A percentile compares a stretch with the other conserved stretches of the same genome.
Evolutionary conservation across 2,797 vertebrate genomes (phyloP).

Genomic region (Peromyscus aztecus): DNA sequence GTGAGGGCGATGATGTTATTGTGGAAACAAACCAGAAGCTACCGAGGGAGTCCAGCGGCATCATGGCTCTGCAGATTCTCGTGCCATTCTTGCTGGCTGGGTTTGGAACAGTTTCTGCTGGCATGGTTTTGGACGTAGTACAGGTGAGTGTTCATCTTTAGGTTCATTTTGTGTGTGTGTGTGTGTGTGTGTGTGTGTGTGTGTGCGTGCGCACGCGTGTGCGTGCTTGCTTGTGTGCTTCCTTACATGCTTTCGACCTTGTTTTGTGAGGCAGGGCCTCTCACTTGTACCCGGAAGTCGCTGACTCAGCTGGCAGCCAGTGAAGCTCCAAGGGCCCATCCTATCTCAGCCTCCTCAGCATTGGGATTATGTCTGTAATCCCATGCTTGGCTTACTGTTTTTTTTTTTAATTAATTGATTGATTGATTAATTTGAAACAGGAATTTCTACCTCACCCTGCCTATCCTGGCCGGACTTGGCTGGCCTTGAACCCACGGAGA

Average conservation of each 20-base stretch:
- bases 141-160: slow-evolving; percentile 90
- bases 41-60: slow-evolving; percentile 95
- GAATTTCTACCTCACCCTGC: neutral
- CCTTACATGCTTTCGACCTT: neutral
- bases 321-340: neutral
- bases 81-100: slow-evolving; percentile 97
- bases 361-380: neutral
- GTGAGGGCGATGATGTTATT: slow-evolving; percentile 88
- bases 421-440: neutral
- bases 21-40: slow-evolving; percentile 88
- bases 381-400: neutral
- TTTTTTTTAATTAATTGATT: neutral
- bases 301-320: neutral
- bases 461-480: neutral
- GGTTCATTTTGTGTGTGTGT: neutral
- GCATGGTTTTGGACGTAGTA: slow-evolving; percentile 98
- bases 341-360: neutral
- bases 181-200: neutral
- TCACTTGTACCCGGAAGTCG: neutral
- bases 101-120: slow-evolving; percentile 97
- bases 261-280: neutral
- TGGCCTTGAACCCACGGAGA: neutral
- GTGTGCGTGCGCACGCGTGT: no score
- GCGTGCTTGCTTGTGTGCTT: neutral
- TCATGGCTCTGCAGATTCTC: slow-evolving; percentile 96